These are phyloP conservation scores for Catostomus latipinnis DNA, from an alignment of 2,797 vertebrate species.

Conservation along the genomic window DNA sequence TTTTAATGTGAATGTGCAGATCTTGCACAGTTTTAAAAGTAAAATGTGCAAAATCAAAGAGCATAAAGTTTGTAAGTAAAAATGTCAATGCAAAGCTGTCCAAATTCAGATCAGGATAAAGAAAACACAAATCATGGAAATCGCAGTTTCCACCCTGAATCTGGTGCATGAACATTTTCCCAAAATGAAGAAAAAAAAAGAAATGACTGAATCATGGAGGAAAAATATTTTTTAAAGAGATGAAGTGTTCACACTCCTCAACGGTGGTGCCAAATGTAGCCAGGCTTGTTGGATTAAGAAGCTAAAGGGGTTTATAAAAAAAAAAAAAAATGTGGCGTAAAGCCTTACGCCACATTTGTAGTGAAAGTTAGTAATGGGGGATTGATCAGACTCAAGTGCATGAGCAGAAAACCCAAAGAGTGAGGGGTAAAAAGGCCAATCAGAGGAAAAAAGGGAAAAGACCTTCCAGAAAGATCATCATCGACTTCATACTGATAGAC, in stretches of 20 bases:
- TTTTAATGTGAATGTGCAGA: background rate
- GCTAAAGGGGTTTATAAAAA: constrained; percentile 42
- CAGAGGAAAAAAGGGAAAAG: constrained; percentile 79
- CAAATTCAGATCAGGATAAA: constrained; percentile 41
- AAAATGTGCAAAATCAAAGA: constrained; percentile 29
- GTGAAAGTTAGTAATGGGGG: constrained; percentile 82
- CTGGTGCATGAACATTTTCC: constrained; percentile 47
- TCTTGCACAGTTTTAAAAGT: constrained; percentile 14
- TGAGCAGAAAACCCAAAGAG: constrained; percentile 74
- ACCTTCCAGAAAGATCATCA: constrained; percentile 99
- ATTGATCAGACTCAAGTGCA: constrained; percentile 77
- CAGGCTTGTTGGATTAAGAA: constrained; percentile 58
- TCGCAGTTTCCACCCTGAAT: constrained; percentile 67
- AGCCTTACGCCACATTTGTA: constrained; percentile 57
- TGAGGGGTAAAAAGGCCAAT: constrained; percentile 71
- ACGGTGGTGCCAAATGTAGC: constrained; percentile 58
- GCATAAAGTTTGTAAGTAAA: background rate
- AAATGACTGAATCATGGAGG: background rate
- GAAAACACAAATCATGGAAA: constrained; percentile 20
- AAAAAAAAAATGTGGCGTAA: constrained; percentile 18
- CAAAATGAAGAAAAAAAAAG: constrained; percentile 22
- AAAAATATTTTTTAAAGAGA: constrained; percentile 19
- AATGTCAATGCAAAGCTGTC: constrained; percentile 33
- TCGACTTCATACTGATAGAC: constrained; percentile 98
- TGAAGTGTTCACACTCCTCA: constrained; percentile 56